Base-by-base conservation (phyloP, 2,797 vertebrate genomes). In the Crotalus adamanteus region DNA sequence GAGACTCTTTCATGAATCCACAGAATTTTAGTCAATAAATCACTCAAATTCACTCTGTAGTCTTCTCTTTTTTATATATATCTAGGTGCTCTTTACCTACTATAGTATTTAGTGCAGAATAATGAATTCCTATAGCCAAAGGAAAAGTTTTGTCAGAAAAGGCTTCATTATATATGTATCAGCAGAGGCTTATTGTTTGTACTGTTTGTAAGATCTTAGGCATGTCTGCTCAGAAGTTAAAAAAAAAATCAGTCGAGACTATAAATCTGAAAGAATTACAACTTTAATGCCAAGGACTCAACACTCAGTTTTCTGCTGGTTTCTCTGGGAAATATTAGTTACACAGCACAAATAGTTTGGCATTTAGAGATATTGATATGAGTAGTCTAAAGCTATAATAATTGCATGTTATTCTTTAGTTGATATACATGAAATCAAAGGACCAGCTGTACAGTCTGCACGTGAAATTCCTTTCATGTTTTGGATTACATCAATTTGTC, bases 301-400 rank as follows among this genome's bases (percentile, higher is more conserved):
- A 42, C 28, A 60, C 28, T 56, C 56, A 60, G 20, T 26, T 92
- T 90, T 86, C 12, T 87, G 47, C 53, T 94, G 92, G 22, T 26
- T 63, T 94, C 26, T 53, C 42, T 1, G 90, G 56, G 89, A 93
- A 83, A 61, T 31, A 11, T 1, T 14, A 73, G n/a, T 47, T 56
- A 60, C 28, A 91, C 61, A 6, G 0, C 4, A 18, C 25, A 14
- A 61, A 65, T 42, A 8, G 86, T 61, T 55, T 94, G 78, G 31
- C 69, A 57, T 69, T 88, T 42, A 88, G 47, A 20, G 61, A n/a
- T 87, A 3, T 6, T 86, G 65, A 60, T 87, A 12, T 0, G n/a
- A 59, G 20, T 69, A 92, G 95, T 87, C 91, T 83, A 90, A 90
- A 88, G 9, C 63, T 31, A 3, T 88, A 3, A 60, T 78, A 47